Percentiles rank a stretch among this genome's conserved stretches.
Evolutionary conservation across 2,113 vertebrate genomes (phyloP).

Genomic region (Dolichallabes microphthalmus): DNA sequence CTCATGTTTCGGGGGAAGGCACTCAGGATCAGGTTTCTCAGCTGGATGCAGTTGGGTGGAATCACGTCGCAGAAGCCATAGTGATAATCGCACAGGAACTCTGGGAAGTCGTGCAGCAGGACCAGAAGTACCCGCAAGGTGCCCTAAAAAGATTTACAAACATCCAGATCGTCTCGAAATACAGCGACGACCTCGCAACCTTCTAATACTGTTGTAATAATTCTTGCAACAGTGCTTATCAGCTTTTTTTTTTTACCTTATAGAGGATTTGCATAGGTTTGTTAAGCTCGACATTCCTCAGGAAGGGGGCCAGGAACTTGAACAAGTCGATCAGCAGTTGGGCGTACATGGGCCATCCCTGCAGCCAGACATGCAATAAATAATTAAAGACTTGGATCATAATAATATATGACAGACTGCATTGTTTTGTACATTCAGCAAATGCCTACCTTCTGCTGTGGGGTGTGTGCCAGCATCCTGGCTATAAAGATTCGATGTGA

Average conservation of each 20-base stretch:
- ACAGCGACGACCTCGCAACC: neutral
- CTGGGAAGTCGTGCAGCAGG: conserved; percentile 96
- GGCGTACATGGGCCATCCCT: conserved; percentile 99
- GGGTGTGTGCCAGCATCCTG: conserved; percentile 98
- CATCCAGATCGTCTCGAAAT: neutral
- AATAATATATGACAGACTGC: neutral
- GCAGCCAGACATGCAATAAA: conserved; percentile 28
- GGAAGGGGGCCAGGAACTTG: conserved; percentile 96
- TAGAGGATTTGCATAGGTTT: conserved; percentile 99
- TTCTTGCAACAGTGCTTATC: too few species aligned
- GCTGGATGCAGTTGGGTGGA: conserved; percentile 98
- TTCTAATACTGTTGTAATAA: neutral
- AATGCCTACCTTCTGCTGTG: conserved; percentile 91
- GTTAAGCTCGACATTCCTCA: conserved; percentile 98
- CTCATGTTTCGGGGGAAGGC: conserved; percentile 99
- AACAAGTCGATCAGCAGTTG: conserved; percentile 97
- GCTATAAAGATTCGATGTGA: conserved; percentile 99
- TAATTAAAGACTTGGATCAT: neutral
- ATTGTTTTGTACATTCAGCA: conserved; percentile 9
- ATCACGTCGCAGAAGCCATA: conserved; percentile 99
- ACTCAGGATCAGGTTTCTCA: conserved; percentile 98
- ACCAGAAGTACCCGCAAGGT: conserved; percentile 95
- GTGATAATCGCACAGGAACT: conserved; percentile 99
- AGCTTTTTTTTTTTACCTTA: conserved; percentile 81
- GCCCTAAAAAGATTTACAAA: conserved; percentile 71